Evolutionary conservation across 2,113 vertebrate genomes (phyloP), one percentile per base, ranked within the genome.

Genomic region (Heloderma charlesbogerti): DNA sequence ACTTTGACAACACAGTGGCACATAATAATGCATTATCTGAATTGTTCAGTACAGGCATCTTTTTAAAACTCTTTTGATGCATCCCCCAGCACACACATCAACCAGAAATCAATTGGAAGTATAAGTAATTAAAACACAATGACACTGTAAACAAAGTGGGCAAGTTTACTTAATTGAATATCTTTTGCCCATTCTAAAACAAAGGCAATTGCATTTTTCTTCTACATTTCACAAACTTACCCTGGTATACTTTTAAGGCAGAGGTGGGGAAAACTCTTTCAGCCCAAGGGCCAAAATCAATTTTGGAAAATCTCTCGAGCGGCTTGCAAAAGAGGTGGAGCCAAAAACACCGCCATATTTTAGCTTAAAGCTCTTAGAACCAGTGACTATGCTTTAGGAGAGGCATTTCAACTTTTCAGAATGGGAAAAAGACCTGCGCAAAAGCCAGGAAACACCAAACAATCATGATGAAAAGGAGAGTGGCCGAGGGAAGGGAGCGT

Each of bases 51-150:
- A 67, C 57, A 51, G 20, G 40, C 43, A 40, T 67, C 48, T 79
- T n/a, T 51, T 51, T 51, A 51, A 37, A 34, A 34, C 48, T 66
- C 74, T 90, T 67, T 37, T 77, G 45, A n/a, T 60, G 31, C 40
- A 51, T 74, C 45, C 13, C n/a, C 34, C n/a, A 54, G 48, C 45
- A 71, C 20, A 40, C 48, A 67, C 45, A 54, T 79, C 45, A 69
- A 37, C 72, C 63, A 77, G 74, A 85, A 90, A 90, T 90, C 89
- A 86, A 86, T 86, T 78, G 79, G 72, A 90, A 48, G n/a, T 78
- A 78, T 51, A 31, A 66, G 60, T 85, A 45, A 90, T 67, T 90
- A 77, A 86, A 90, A 54, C 43, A 90, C 71, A 75, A 89, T 54
- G 81, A 77, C 57, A 78, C 57, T 48, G 84, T 78, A 86, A 90